Evolutionary conservation across 2,888 invertebrate species (phyloP).

Genomic region (Serrognathus titanus): DNA sequence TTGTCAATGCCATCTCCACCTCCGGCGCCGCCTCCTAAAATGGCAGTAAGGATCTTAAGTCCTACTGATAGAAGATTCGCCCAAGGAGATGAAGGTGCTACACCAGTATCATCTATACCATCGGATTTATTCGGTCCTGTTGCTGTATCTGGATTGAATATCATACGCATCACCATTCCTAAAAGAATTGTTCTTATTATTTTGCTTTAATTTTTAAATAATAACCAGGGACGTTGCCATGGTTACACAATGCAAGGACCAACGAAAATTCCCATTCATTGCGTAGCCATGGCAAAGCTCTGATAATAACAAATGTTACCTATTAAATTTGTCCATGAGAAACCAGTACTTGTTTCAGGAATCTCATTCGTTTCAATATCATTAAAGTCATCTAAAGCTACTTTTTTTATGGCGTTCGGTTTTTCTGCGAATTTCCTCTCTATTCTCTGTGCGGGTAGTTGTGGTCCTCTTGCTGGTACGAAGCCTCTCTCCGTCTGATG

Average conservation of each 20-base stretch:
- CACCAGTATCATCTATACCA: conserved; percentile 61
- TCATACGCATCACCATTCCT: conserved; percentile 83
- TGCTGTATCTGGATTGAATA: conserved; percentile 66
- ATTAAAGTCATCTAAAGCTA: conserved; percentile 75
- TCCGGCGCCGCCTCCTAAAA: conserved; percentile 72
- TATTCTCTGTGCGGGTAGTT: conserved; percentile 51
- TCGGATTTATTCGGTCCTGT: conserved; percentile 81
- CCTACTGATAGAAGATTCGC: conserved; percentile 83
- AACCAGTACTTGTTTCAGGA: conserved; percentile 63
- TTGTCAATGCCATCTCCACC: conserved; percentile 82
- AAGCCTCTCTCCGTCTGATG: conserved; percentile 36
- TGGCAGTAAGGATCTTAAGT: conserved; percentile 76
- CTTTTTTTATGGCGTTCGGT: conserved; percentile 85
- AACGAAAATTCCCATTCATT: too few relatives aligned
- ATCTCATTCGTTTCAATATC: conserved; percentile 80
- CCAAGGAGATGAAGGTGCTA: conserved; percentile 78
- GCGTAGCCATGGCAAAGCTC: too few relatives aligned
- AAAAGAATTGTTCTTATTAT: not conserved
- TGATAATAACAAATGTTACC: conserved; percentile 48
- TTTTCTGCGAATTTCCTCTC: conserved; percentile 85
- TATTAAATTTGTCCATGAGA: conserved; percentile 86
- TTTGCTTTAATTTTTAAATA: too few relatives aligned
- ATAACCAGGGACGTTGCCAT: too few relatives aligned
- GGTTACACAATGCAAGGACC: too few relatives aligned
- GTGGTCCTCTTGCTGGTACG: conserved; percentile 35